Evolutionary conservation across 2,888 invertebrate species (phyloP).

Genomic region (Chymomyza amoena): DNA sequence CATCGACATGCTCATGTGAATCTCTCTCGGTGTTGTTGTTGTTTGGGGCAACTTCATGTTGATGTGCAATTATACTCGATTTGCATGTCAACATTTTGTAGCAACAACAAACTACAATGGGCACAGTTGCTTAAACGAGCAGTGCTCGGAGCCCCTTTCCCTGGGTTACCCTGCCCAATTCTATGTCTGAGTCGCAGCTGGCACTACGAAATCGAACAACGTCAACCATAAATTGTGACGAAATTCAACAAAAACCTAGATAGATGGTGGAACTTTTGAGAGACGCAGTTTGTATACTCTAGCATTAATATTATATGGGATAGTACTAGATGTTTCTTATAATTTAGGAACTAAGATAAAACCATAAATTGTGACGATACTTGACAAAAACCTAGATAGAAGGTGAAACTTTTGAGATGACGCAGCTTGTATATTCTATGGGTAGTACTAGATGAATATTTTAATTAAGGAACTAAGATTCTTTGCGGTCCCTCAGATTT

Average conservation of each 20-base stretch:
- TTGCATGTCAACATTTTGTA: constrained; percentile 51
- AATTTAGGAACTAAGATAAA: too few species aligned
- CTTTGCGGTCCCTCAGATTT: too few species aligned
- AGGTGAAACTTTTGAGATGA: too few species aligned
- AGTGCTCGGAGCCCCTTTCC: not conserved
- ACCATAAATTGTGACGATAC: too few species aligned
- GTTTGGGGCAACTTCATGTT: constrained; percentile 14
- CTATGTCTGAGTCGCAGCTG: not conserved
- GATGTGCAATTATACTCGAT: constrained; percentile 41
- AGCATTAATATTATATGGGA: too few species aligned
- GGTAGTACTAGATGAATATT: too few species aligned
- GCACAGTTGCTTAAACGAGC: not conserved
- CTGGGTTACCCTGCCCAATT: not conserved
- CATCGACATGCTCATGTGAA: not conserved
- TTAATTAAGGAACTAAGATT: too few species aligned
- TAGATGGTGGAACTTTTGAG: not conserved
- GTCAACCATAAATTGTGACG: not conserved
- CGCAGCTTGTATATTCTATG: too few species aligned
- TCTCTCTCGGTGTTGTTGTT: too few species aligned
- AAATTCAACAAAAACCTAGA: not conserved
- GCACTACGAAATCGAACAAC: not conserved
- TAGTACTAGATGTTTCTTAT: too few species aligned
- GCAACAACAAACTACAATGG: not conserved
- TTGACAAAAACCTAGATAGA: too few species aligned
- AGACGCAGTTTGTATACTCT: too few species aligned